phyloP scores from a whole-genome alignment of 2,888 invertebrate genomes.

The Tinea semifulvella region DNA sequence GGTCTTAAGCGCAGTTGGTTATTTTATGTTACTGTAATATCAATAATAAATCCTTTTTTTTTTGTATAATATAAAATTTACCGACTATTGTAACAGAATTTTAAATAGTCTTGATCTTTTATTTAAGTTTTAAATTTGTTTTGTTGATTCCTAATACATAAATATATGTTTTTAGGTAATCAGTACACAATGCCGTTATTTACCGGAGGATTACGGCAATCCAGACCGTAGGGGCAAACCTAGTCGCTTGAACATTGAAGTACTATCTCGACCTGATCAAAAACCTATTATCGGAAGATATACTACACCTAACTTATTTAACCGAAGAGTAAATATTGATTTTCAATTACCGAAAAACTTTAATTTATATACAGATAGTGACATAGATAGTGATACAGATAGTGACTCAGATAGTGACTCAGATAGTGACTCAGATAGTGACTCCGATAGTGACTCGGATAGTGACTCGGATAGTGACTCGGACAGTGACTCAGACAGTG shows the following conservation, averaged over 20 bases:
- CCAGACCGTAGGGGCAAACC: background rate
- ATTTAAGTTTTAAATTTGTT: background rate
- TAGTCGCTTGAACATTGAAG: constrained; percentile 5
- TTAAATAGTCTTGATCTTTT: too few species aligned
- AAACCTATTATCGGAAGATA: background rate
- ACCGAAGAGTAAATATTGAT: constrained; percentile 1
- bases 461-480: background rate
- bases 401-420: too few species aligned
- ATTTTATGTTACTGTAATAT: too few species aligned
- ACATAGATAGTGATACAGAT: background rate
- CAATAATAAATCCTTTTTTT: too few species aligned
- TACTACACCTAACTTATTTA: background rate
- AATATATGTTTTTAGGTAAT: background rate
- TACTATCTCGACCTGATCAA: background rate
- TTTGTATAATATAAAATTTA: too few species aligned
- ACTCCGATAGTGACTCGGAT: background rate
- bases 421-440: background rate
- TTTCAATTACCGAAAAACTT: constrained; percentile 1
- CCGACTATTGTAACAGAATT: background rate
- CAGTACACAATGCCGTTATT: background rate
- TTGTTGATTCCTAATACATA: too few species aligned
- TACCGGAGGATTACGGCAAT: background rate
- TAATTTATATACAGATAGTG: too few species aligned
- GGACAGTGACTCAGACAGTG: background rate
- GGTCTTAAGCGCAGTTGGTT: too few species aligned